Evolutionary conservation across 2,113 vertebrate species (phyloP).

Genomic region (Nibea coibor): DNA sequence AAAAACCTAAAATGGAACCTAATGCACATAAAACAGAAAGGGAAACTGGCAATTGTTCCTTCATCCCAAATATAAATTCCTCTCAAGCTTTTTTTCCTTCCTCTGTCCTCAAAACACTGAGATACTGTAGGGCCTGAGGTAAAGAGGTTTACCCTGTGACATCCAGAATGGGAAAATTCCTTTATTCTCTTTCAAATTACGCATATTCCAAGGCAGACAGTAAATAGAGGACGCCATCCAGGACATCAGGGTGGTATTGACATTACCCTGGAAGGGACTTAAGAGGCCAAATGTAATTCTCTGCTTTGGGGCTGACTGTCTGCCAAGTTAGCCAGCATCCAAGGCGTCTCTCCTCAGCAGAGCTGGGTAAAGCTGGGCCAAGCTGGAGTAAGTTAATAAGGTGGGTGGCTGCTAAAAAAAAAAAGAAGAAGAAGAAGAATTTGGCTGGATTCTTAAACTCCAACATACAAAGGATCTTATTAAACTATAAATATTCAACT

Average conservation of each 20-base stretch:
- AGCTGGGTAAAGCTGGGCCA: conserved; percentile 29
- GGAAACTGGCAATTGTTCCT: conserved; percentile 45
- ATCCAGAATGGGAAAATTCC: conserved; percentile 10
- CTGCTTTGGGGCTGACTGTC: conserved; percentile 58
- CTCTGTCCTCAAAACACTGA: conserved; percentile 10
- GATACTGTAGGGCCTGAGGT: conserved; percentile 23
- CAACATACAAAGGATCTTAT: conserved; percentile 39
- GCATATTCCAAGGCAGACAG: conserved; percentile 15
- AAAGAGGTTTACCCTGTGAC: conserved; percentile 1
- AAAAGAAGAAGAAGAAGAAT: not conserved
- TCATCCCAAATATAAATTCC: conserved; percentile 33
- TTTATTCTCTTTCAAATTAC: conserved; percentile 23
- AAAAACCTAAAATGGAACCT: conserved; percentile 53
- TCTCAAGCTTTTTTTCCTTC: not conserved
- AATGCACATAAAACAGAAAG: conserved; percentile 46
- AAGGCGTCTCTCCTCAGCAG: conserved; percentile 57
- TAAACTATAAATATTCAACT: conserved; percentile 32
- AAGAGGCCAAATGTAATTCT: conserved; percentile 62
- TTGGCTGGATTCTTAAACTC: conserved; percentile 16
- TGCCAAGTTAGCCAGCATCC: conserved; percentile 60
- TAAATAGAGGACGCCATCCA: conserved; percentile 30
- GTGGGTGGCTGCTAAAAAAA: conserved; percentile 30
- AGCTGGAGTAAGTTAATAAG: conserved; percentile 37
- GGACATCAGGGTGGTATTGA: conserved; percentile 55
- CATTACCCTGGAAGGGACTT: conserved; percentile 61